Base-by-base conservation (phyloP, 1,140 invertebrate genomes). In the Calycopis cecrops region DNA sequence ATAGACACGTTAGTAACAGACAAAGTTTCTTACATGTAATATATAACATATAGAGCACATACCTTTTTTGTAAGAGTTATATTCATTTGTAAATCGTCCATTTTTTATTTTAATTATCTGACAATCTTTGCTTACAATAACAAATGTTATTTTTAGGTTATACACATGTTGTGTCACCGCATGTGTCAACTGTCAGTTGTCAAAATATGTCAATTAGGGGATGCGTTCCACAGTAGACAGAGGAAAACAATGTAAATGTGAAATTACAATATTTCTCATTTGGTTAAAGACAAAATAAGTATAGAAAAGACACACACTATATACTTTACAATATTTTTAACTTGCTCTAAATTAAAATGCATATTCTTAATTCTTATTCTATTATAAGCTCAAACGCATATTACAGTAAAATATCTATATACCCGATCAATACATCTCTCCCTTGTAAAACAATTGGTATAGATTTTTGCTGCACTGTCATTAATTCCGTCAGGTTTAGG, bases 391-490 rank as follows among this genome's bases (percentile, higher is more conserved):
- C n/a, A n/a, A n/a, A n/a, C n/a, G n/a, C n/a, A n/a, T n/a, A n/a
- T n/a, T n/a, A n/a, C n/a, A n/a, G 40, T 10, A 42, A 42, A 42
- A 10, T n/a, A 11, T 47, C 57, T 44, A 63, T 55, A 65, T 67
- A 85, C 88, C 91, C 89, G 56, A 98, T 91, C 28, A 98, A 88
- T 44, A 92, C 90, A 91, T 98, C 96, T 71, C 91, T 89, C 9
- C 93, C 94, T 33, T 91, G 85, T 42, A 97, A 83, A 59, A 98
- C 91, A 4, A 92, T 76, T 2, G 96, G 96, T 59, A 98, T 94
- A 9, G 95, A 89, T 88, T 92, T 92, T 74, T 95, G 90, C 79
- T 98, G 97, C 1, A 98, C 95, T 18, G 90, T 92, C 33, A 97
- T 98, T 77, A 97, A 88, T 66, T 93, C 91, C 34, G 85, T 92